These are phyloP conservation scores for Chrysolophus pictus DNA, from an alignment of 2,797 vertebrate genomes.

Conservation along the genomic window DNA sequence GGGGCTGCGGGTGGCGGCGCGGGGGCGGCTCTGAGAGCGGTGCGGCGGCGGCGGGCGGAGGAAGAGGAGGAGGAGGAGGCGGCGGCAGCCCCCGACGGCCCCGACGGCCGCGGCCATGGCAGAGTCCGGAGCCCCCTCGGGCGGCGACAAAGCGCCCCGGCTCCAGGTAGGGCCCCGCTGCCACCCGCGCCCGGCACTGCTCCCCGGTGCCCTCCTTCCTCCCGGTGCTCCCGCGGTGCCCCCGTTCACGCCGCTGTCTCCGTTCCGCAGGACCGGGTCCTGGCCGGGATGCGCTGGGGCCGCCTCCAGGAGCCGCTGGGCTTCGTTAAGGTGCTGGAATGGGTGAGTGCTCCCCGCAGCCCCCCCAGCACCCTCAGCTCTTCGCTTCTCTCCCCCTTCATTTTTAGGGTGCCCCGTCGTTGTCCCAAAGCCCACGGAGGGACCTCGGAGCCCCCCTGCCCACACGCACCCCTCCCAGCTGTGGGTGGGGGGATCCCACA, in stretches of 20 bases:
- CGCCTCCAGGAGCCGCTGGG: constrained; percentile 91
- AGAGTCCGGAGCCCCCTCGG: constrained; percentile 20
- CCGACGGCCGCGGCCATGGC: constrained; percentile 34
- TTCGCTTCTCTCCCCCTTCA: too few species aligned
- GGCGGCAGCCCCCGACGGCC: constrained; percentile 12
- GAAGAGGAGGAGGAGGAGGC: neutral
- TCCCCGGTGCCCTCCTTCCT: neutral
- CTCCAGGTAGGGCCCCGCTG: constrained; percentile 49
- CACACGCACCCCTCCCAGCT: neutral
- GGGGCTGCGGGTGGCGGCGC: neutral
- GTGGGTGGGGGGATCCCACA: neutral
- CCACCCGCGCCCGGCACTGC: neutral
- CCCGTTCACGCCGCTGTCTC: neutral
- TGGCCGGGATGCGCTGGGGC: constrained; percentile 83
- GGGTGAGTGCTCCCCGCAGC: constrained; percentile 81
- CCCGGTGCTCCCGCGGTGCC: neutral
- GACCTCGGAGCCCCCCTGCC: neutral
- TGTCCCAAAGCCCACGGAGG: neutral
- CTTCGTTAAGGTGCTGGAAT: constrained; percentile 91
- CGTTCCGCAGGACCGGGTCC: constrained; percentile 74
- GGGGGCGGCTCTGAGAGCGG: neutral
- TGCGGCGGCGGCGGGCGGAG: neutral
- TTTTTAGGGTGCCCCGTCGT: neutral
- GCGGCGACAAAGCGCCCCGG: constrained; percentile 68
- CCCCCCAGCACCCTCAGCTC: neutral